Evolutionary conservation across 2,797 vertebrate genomes (phyloP), one percentile per base, ranked within the genome.

Genomic region (Galago senegalensis): DNA sequence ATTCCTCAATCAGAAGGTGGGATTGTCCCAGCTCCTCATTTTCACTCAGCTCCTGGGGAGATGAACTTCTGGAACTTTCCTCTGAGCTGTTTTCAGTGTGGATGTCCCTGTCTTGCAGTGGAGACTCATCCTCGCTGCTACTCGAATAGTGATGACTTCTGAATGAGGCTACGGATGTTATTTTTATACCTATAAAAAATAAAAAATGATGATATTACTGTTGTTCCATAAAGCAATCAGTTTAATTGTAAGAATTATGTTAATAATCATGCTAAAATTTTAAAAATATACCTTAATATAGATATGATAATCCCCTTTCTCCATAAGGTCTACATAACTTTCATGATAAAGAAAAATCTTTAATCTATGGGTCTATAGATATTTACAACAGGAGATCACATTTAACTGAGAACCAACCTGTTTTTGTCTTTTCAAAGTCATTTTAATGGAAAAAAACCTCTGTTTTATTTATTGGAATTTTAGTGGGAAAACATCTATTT

Each of bases 91-190:
- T 81, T 49, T 73, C 69, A 21, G 46, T 16, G 0, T 27, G 37
- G 0, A 25, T 53, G 25, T 91, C 91, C 91, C 37, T 18, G 0
- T 0, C 75, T 4, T 84, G 96, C 56, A 58, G 58, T 0, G 20
- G n/a, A 25, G 98, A 97, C 4, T 97, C 98, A 5, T 98, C 98
- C 43, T 94, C 98, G 73, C 99, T 98, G 83, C 98, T 98, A 60
- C 97, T 98, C 17, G 98, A 99, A 89, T 97, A 98, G 69, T 97
- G 98, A 20, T 96, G 89, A 86, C 98, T 98, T 96, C 86, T 76
- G 27, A 98, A 98, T 1, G 98, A 99, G 70, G 83, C 7, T 0
- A 99, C 99, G 29, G 20, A 91, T 23, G 61, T 65, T 75, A 89
- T 89, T 83, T 97, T 98, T 86, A 86, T 49, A 40, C 92, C 98